Conservation (phyloP, 2,888 invertebrate species). For the Sinelater perroti region DNA sequence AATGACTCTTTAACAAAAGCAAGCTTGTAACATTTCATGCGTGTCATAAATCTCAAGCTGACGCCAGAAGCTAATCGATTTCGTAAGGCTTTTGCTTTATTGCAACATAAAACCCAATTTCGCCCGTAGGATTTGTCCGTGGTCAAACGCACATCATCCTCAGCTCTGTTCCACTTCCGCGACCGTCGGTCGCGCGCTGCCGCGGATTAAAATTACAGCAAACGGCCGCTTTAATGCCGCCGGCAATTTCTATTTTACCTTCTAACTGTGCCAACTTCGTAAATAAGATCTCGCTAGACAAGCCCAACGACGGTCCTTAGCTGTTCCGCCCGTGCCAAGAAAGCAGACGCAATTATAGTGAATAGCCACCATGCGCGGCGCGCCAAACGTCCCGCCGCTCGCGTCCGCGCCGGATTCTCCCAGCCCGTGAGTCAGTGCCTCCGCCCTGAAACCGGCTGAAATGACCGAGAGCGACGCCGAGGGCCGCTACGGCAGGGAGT, state of each 20-base stretch:
- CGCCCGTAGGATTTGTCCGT: too few species aligned
- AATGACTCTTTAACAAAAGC: too few species aligned
- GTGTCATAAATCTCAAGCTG: too few species aligned
- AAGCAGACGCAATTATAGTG: constrained; percentile 30
- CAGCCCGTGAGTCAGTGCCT: not conserved
- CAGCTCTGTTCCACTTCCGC: too few species aligned
- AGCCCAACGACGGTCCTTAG: constrained; percentile 32
- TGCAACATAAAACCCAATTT: too few species aligned
- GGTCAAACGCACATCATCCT: too few species aligned
- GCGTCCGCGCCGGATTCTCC: constrained; percentile 1
- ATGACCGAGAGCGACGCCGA: constrained; percentile 38
- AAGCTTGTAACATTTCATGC: too few species aligned
- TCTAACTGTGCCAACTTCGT: constrained; percentile 40
- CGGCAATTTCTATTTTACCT: constrained; percentile 35
- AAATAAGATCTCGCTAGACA: constrained; percentile 35
- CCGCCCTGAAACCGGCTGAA: constrained; percentile 10
- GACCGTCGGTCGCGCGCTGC: too few species aligned
- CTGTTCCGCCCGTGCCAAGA: constrained; percentile 33
- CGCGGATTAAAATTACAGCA: too few species aligned
- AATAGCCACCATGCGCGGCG: constrained; percentile 14
- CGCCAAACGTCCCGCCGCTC: too few species aligned
- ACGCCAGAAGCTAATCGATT: too few species aligned
- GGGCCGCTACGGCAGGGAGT: constrained; percentile 71
- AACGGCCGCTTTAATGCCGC: constrained; percentile 25
- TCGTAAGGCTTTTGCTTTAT: too few species aligned